A percentile compares a stretch with the other conserved stretches of the same genome.
These are phyloP conservation scores for Enteromius fasciolatus DNA, from an alignment of 2,797 vertebrate species.

Conservation along the genomic window DNA sequence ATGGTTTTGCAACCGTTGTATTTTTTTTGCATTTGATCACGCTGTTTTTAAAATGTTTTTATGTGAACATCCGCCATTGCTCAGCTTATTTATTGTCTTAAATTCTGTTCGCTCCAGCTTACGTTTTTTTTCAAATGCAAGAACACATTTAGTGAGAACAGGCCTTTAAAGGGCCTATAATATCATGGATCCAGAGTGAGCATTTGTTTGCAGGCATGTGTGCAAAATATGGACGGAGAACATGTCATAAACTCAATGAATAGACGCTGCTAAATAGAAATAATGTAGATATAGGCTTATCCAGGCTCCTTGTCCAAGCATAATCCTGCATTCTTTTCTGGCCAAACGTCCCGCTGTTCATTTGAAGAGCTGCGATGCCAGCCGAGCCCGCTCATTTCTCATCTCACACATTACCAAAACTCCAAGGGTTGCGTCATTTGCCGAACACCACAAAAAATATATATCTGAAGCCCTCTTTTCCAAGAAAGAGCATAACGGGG, in stretches of 20 bases:
- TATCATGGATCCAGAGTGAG: background rate
- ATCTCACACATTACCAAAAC: conserved; percentile 19
- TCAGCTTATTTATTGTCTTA: background rate
- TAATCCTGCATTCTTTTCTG: conserved; percentile 6
- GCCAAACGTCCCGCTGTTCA: conserved; percentile 21
- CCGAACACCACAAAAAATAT: conserved; percentile 16
- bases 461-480: conserved; percentile 22
- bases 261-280: conserved; percentile 18
- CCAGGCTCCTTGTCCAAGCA: conserved; percentile 20
- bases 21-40: background rate
- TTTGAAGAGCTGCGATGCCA: conserved; percentile 44
- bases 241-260: background rate
- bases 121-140: background rate
- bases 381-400: background rate
- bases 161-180: background rate
- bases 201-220: conserved; percentile 7
- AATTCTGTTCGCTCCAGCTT: background rate
- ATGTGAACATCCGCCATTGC: background rate
- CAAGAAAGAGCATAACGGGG: background rate
- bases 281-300: background rate
- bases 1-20: background rate
- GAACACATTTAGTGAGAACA: background rate
- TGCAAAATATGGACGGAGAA: conserved; percentile 8
- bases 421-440: conserved; percentile 16
- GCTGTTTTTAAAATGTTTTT: background rate